Conservation (phyloP, 2,797 vertebrate species). For the Sandelia bainsii region DNA sequence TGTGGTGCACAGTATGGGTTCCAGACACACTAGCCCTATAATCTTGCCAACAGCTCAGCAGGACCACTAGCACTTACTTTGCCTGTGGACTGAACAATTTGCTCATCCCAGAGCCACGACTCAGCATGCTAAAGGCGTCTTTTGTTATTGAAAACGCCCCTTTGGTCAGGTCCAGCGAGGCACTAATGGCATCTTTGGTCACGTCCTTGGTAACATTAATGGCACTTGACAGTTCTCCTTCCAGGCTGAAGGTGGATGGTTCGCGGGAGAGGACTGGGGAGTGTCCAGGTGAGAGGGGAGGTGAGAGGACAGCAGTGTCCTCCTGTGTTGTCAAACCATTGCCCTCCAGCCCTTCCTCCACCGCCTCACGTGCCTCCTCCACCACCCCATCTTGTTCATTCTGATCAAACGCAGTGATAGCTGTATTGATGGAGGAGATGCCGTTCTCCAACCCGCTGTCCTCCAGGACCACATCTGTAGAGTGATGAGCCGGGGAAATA, state of each 20-base stretch:
- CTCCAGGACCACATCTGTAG: conserved; percentile 67
- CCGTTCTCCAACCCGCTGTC: conserved; percentile 78
- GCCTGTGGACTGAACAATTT: conserved; percentile 86
- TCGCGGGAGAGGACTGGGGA: conserved; percentile 72
- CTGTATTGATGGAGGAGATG: conserved; percentile 25
- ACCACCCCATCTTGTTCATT: conserved; percentile 84
- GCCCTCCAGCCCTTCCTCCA: conserved; percentile 83
- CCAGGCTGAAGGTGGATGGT: conserved; percentile 84
- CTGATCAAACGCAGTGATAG: conserved; percentile 52
- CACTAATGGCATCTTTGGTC: conserved; percentile 93
- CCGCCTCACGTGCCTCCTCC: conserved; percentile 90
- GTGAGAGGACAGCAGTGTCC: conserved; percentile 60
- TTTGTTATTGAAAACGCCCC: conserved; percentile 95
- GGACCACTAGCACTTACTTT: conserved; percentile 66
- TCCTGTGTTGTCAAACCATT: conserved; percentile 34
- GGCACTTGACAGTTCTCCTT: conserved; percentile 92
- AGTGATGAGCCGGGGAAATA: conserved; percentile 83
- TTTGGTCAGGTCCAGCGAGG: conserved; percentile 95
- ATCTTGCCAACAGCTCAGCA: conserved; percentile 36
- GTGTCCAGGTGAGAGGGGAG: conserved; percentile 73
- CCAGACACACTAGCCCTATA: conserved; percentile 25
- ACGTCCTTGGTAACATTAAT: conserved; percentile 92
- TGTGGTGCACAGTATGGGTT: conserved; percentile 25
- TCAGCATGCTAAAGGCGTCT: conserved; percentile 92
- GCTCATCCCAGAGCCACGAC: conserved; percentile 92